Conservation (phyloP, 2,888 invertebrate species). For the Rhorus exstirpatorius region DNA sequence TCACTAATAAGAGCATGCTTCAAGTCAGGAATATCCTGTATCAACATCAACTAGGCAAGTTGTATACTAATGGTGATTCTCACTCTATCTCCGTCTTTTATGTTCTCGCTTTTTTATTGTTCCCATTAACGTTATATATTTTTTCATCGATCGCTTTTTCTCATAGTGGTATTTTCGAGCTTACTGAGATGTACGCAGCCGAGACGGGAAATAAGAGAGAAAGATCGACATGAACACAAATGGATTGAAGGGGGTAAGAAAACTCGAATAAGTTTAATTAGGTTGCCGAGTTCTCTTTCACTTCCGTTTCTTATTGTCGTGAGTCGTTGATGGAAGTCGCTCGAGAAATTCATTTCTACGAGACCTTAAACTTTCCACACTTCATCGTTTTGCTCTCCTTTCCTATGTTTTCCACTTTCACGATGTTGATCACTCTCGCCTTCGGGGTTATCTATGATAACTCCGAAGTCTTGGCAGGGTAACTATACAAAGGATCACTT, state of each 20-base stretch:
- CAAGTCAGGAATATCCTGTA: background rate
- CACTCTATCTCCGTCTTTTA: background rate
- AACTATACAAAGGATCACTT: too few relatives aligned
- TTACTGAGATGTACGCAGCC: background rate
- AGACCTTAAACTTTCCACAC: conserved; percentile 49
- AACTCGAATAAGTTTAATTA: conserved; percentile 56
- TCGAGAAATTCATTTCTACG: conserved; percentile 47
- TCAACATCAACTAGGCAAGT: background rate
- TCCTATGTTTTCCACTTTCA: conserved; percentile 10
- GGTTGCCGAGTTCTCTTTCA: conserved; percentile 49
- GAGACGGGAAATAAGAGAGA: background rate
- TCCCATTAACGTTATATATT: conserved; percentile 13
- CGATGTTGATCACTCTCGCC: conserved; percentile 7
- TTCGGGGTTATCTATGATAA: conserved; percentile 3
- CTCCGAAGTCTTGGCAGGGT: background rate
- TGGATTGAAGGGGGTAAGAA: conserved; percentile 22
- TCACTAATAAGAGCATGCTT: too few relatives aligned
- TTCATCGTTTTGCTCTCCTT: conserved; percentile 4
- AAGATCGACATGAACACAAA: conserved; percentile 24
- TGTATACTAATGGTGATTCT: conserved; percentile 1
- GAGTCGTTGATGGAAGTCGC: conserved; percentile 54
- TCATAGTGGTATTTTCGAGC: conserved; percentile 12
- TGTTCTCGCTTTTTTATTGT: background rate
- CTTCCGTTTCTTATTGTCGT: conserved; percentile 57
- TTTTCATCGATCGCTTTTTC: background rate